phyloP scores from a whole-genome alignment of 2,797 vertebrate genomes.

The Neomorphus geoffroyi region DNA sequence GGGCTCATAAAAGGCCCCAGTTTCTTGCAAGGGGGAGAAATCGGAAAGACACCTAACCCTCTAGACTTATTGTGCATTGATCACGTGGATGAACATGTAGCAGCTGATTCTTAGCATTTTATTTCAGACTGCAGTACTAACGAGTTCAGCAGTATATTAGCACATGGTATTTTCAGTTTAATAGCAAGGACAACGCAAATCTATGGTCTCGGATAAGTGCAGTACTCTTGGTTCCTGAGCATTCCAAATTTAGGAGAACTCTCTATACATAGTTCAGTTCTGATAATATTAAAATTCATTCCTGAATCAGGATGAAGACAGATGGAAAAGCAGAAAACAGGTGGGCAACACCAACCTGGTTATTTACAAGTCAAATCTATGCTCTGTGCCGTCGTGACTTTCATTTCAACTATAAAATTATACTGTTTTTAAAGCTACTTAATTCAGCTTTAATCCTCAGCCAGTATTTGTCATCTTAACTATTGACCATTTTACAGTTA shows the following conservation, averaged over 20 bases:
- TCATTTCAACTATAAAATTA: neutral
- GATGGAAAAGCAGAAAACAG: neutral
- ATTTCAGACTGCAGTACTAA: neutral
- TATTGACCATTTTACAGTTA: neutral
- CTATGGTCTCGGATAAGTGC: neutral
- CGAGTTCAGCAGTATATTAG: neutral
- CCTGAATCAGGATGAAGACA: neutral
- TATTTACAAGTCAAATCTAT: neutral
- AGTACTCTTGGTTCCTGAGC: neutral
- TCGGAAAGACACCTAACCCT: neutral
- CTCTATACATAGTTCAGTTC: neutral
- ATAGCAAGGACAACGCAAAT: neutral
- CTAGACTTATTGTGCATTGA: neutral
- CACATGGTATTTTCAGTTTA: neutral
- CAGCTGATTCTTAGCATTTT: neutral
- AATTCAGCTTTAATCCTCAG: neutral
- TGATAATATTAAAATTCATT: neutral
- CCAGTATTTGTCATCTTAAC: neutral
- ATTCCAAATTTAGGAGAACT: neutral
- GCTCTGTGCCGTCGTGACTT: neutral
- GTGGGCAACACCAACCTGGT: accelerated
- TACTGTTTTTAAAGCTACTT: neutral
- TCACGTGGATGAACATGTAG: accelerated
- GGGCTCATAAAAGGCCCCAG: neutral
- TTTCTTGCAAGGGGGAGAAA: neutral